Evolutionary conservation across 2,797 vertebrate species (phyloP), one percentile per base, ranked within the genome.

Genomic region (Hyperoplus immaculatus): DNA sequence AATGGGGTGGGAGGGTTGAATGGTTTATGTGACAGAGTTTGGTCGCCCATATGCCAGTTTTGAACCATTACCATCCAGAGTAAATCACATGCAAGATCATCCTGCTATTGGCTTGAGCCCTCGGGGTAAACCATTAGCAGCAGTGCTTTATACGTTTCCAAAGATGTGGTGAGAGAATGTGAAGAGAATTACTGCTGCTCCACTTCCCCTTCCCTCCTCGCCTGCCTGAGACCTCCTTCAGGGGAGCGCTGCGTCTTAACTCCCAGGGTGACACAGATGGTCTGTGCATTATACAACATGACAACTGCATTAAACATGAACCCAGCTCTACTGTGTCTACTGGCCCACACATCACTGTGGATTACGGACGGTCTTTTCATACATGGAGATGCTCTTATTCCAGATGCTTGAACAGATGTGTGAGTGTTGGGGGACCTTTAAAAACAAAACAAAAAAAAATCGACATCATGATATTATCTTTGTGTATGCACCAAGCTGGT

Each of bases 101-200:
- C 66, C 73, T 21, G 39, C 60, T 47, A 15, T 36, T 29, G 7
- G 6, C 14, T 53, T 15, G 39, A 77, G 47, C 75, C 83, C 77
- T 3, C 42, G 63, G 78, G 86, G 29, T 21, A 73, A 60, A 15
- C 72, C 81, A 84, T 89, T 82, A 88, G 74, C 64, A 65, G 81
- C 68, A 42, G 47, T 1, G 15, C 62, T 85, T 69, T 53, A n/a
- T 82, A 18, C 67, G 53, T 77, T 83, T 82, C 60, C 78, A 88
- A 71, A 82, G 85, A 87, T 64, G 75, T 78, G 82, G 55, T 75
- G 80, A 85, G 85, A 88, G 90, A 82, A 29, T 3, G 29, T 29
- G 29, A 29, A 29, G 71, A 65, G 69, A 85, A 91, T 92, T 88
- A 91, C 78, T 87, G 88, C 89, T 84, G 89, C 88, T 84, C 90